Base-by-base conservation (phyloP, 2,797 vertebrate species). In the Calcarius lapponicus region DNA sequence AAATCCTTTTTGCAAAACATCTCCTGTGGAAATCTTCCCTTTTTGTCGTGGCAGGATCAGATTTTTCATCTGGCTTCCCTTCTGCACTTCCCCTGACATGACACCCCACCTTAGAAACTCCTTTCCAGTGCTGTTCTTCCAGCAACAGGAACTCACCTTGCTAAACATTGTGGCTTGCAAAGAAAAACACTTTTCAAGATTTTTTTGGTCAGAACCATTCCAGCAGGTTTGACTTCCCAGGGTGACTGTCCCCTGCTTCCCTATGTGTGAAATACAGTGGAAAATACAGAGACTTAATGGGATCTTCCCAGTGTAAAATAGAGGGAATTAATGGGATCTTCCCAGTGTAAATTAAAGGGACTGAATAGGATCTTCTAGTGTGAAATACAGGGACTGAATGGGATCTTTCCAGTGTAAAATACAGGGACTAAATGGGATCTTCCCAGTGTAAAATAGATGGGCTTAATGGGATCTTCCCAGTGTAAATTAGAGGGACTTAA, bases 401-500 rank as follows among this genome's bases (percentile, higher is more conserved):
- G 51, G 51, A 53, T 53, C 17, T 53, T 31, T 29, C 29, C 8
- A 28, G 19, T 1, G 0, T 24, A 45, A 24, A 48, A 66, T 42
- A n/a, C 1, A 56, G 18, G 18, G 51, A 1, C 0, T 6, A 8
- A 53, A 31, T 32, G 31, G 31, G 20, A 56, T 54, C 20, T 56
- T n/a, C 53, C 31, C 53, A 54, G 11, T 32, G 53, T 54, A 14
- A n/a, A 54, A 54, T 9, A n/a, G 1, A 32, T 7, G 51, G 9
- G 1, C 2, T n/a, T 32, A 21, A 29, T 51, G 50, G 51, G 51
- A 53, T 31, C 17, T 53, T 53, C 28, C 50, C 8, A 28, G 21
- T 1, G 0, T 24, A 45, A 34, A 48, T 66, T 34, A n/a, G 1
- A 56, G 31, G 19, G 53, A 3, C 10, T 32, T 13, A 9, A 54